These are phyloP conservation scores for Anser brachyrhynchus DNA, from an alignment of 2,113 vertebrate genomes.

Conservation along the genomic window DNA sequence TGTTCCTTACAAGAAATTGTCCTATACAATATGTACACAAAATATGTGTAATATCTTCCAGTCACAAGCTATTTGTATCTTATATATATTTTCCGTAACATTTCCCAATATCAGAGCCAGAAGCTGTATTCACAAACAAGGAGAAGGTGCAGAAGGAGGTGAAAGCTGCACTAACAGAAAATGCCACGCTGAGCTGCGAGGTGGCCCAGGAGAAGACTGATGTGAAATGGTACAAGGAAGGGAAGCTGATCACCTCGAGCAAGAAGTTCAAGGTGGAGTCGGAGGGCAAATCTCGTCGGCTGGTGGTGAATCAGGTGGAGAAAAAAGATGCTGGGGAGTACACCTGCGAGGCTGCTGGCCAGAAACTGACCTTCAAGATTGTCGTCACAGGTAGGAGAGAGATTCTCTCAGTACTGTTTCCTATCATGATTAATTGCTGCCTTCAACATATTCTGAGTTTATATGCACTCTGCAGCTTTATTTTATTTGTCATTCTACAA, in stretches of 20 bases:
- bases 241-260: not conserved
- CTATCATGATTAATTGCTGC: no score
- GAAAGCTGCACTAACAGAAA: conserved; percentile 47
- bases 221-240: not conserved
- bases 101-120: not conserved
- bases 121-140: not conserved
- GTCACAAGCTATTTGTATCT: accelerated
- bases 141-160: conserved; percentile 74
- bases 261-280: not conserved
- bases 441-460: no score
- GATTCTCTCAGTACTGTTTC: no score
- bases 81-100: accelerated
- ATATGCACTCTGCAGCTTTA: no score
- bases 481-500: no score
- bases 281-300: not conserved
- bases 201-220: not conserved
- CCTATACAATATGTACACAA: not conserved
- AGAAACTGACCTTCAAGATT: not conserved
- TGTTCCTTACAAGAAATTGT: no score
- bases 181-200: not conserved
- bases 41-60: not conserved
- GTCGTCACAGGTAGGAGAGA: not conserved
- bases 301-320: not conserved
- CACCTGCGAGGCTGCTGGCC: not conserved
- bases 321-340: not conserved